A percentile compares a stretch with the other conserved stretches of the same genome.
phyloP scores from a whole-genome alignment of 1,140 invertebrate genomes.

The Whitmania pigra region DNA sequence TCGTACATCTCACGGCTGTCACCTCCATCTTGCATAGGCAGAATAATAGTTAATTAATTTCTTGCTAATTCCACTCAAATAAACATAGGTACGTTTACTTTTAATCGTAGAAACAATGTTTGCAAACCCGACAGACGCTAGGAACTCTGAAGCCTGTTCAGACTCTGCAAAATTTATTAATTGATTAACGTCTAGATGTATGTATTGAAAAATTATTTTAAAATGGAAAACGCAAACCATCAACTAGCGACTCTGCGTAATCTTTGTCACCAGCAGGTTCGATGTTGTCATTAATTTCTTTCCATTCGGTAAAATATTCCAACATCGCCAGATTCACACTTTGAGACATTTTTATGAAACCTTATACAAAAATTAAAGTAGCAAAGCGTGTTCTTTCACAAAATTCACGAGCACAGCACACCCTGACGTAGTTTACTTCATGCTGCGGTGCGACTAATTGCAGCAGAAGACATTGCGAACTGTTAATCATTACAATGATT shows the following conservation, averaged over 20 bases:
- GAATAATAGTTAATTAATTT: not conserved
- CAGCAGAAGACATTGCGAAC: too few species aligned
- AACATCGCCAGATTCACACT: not conserved
- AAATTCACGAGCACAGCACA: too few species aligned
- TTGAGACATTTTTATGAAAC: constrained; percentile 2
- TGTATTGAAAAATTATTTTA: not conserved
- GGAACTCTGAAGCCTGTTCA: constrained; percentile 6
- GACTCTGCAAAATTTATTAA: not conserved
- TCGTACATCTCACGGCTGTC: not conserved
- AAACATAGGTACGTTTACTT: not conserved
- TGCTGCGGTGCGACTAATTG: too few species aligned
- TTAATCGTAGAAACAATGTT: not conserved
- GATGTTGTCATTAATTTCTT: not conserved
- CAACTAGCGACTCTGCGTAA: not conserved
- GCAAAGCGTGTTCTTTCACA: not conserved
- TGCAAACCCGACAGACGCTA: constrained; percentile 5
- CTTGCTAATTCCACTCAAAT: not conserved
- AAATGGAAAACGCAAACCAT: constrained; percentile 6
- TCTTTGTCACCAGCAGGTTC: constrained; percentile 5
- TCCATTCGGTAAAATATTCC: constrained; percentile 3
- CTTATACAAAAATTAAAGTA: not conserved
- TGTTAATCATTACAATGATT: too few species aligned
- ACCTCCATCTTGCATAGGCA: not conserved
- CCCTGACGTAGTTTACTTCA: too few species aligned
- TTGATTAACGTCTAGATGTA: too few species aligned